phyloP scores from a whole-genome alignment of 2,888 invertebrate species.

The Oxytorus armatus region DNA sequence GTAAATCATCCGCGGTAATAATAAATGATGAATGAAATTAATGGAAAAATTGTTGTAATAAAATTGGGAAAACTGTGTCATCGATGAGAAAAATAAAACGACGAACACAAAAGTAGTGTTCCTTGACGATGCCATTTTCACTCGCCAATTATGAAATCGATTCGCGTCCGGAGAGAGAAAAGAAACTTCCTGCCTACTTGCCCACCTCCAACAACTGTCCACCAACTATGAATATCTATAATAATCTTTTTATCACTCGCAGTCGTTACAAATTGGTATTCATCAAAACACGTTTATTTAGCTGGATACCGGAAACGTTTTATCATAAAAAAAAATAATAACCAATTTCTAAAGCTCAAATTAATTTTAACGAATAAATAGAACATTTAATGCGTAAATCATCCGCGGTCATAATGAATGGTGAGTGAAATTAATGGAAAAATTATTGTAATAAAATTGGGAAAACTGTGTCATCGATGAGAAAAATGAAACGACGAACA shows the following conservation, averaged over 20 bases:
- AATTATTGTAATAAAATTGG: not conserved
- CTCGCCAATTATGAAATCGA: slow-evolving; percentile 56
- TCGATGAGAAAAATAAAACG: not conserved
- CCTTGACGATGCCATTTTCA: slow-evolving; percentile 52
- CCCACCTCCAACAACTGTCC: too few species aligned
- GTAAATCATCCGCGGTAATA: too few species aligned
- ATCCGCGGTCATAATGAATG: too few species aligned
- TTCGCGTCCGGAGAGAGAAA: slow-evolving; percentile 11
- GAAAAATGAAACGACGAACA: not conserved
- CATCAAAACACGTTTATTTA: too few species aligned
- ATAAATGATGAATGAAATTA: too few species aligned
- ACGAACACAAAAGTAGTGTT: not conserved
- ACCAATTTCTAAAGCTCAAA: too few species aligned
- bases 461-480: not conserved
- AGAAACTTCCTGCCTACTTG: slow-evolving; percentile 30
- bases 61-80: not conserved
- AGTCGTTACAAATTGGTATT: too few species aligned
- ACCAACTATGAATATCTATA: not conserved
- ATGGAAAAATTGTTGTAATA: not conserved
- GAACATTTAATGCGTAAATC: too few species aligned
- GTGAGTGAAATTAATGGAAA: too few species aligned
- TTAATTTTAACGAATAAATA: too few species aligned
- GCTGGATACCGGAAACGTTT: too few species aligned
- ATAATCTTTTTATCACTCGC: not conserved
- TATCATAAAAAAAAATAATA: too few species aligned